Evolutionary conservation across 2,797 vertebrate species (phyloP).

Genomic region (Helostoma temminkii): DNA sequence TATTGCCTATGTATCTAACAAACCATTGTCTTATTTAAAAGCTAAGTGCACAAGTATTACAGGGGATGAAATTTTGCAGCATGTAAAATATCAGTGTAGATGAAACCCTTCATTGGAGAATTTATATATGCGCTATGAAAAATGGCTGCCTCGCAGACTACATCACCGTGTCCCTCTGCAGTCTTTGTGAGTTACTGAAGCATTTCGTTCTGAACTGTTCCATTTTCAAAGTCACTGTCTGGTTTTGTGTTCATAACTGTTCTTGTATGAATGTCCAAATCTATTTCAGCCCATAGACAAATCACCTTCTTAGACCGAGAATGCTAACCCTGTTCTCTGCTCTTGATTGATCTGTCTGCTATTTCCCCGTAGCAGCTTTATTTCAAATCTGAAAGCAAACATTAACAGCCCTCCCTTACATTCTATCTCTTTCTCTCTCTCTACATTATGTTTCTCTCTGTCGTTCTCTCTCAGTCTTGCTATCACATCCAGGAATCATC

Average conservation of each 20-base stretch:
- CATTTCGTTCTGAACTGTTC: slow-evolving; percentile 65
- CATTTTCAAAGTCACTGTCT: slow-evolving; percentile 65
- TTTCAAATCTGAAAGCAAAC: slow-evolving; percentile 80
- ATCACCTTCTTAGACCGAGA: slow-evolving; percentile 66
- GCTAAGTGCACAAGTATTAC: slow-evolving; percentile 42
- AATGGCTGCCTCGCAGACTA: slow-evolving; percentile 57
- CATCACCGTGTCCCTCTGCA: slow-evolving; percentile 52
- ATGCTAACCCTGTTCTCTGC: slow-evolving; percentile 56
- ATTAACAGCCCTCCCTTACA: slow-evolving; percentile 64
- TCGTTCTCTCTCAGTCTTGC: slow-evolving; percentile 32
- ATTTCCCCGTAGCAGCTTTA: slow-evolving; percentile 68
- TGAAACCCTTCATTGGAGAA: slow-evolving; percentile 53
- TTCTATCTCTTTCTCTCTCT: slow-evolving; percentile 57
- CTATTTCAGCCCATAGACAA: slow-evolving; percentile 63
- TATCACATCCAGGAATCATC: slow-evolving; percentile 72
- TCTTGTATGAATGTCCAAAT: slow-evolving; percentile 68
- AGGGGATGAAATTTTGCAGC: slow-evolving; percentile 46
- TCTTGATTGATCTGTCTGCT: slow-evolving; percentile 75
- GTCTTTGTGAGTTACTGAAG: slow-evolving; percentile 58
- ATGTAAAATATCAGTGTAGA: slow-evolving; percentile 46
- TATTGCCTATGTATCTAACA: background rate
- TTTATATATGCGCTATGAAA: slow-evolving; percentile 56
- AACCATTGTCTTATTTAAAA: too few species aligned
- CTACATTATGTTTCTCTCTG: slow-evolving; percentile 34
- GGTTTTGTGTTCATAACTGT: slow-evolving; percentile 74